These are phyloP conservation scores for Coptotermes formosanus DNA, from an alignment of 1,140 invertebrate species.

Conservation along the genomic window DNA sequence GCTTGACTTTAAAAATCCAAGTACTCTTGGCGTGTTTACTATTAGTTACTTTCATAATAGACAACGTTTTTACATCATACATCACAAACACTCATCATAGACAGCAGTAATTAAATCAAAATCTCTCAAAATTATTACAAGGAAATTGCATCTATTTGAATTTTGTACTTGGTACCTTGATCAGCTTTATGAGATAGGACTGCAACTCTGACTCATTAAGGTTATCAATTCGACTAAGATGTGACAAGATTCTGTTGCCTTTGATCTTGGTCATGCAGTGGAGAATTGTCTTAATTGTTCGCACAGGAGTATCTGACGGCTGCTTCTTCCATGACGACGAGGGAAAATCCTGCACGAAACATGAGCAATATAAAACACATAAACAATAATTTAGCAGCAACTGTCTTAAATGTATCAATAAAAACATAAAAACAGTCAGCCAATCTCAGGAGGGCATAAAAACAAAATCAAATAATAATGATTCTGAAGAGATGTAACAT, in stretches of 20 bases:
- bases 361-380: constrained; percentile 30
- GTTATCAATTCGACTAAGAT: constrained; percentile 76
- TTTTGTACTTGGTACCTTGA: constrained; percentile 26
- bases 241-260: constrained; percentile 70
- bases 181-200: constrained; percentile 21
- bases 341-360: constrained; percentile 67
- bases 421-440: too few relatives aligned
- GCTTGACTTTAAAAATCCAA: too few relatives aligned
- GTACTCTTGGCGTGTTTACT: too few relatives aligned
- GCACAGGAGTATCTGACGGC: constrained; percentile 71
- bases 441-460: too few relatives aligned
- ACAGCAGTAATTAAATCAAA: too few relatives aligned
- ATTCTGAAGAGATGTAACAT: too few relatives aligned
- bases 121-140: background rate
- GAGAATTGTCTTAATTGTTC: constrained; percentile 89
- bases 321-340: constrained; percentile 74
- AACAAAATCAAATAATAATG: too few relatives aligned
- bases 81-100: too few relatives aligned
- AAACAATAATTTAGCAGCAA: constrained; percentile 23
- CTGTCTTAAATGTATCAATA: too few relatives aligned
- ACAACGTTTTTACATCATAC: too few relatives aligned
- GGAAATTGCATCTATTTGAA: background rate
- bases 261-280: constrained; percentile 78
- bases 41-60: too few relatives aligned
- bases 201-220: constrained; percentile 79